phyloP scores from a whole-genome alignment of 2,888 invertebrate species.

The Amphipoea oculea region DNA sequence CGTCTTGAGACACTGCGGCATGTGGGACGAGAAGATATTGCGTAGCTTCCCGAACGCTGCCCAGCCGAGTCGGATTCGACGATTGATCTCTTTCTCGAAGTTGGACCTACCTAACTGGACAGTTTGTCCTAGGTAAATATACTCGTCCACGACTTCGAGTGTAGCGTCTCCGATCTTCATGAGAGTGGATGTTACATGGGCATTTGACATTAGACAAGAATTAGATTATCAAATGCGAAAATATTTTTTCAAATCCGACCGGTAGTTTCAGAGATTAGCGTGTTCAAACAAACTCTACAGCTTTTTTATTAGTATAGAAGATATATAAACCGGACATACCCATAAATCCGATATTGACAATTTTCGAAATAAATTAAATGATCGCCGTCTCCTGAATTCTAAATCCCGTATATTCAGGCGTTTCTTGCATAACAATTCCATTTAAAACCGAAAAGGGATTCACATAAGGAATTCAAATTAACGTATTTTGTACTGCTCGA shows the following conservation, averaged over 20 bases:
- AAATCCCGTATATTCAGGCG: neutral
- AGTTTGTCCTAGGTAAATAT: too few relatives aligned
- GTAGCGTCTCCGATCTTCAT: too few relatives aligned
- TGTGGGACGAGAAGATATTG: too few relatives aligned
- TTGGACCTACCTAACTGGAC: too few relatives aligned
- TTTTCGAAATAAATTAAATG: conserved; percentile 4
- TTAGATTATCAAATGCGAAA: neutral
- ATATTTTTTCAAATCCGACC: neutral
- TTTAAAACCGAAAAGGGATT: conserved; percentile 11
- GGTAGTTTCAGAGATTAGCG: neutral
- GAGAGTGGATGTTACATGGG: too few relatives aligned
- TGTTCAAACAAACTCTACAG: neutral
- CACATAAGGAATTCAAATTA: neutral
- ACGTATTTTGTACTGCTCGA: neutral
- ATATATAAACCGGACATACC: neutral
- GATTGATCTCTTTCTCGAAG: too few relatives aligned
- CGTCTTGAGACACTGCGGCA: too few relatives aligned
- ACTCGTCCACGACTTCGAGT: too few relatives aligned
- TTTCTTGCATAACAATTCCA: conserved; percentile 10
- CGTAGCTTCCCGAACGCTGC: too few relatives aligned
- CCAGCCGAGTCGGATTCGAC: too few relatives aligned
- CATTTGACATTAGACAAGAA: too few relatives aligned
- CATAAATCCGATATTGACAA: neutral
- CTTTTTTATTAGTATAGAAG: neutral
- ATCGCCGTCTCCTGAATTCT: neutral